A percentile compares a stretch with the other conserved stretches of the same genome.
These are phyloP conservation scores for Zaprionus obscuricornis DNA, from an alignment of 2,888 invertebrate genomes.

Conservation along the genomic window DNA sequence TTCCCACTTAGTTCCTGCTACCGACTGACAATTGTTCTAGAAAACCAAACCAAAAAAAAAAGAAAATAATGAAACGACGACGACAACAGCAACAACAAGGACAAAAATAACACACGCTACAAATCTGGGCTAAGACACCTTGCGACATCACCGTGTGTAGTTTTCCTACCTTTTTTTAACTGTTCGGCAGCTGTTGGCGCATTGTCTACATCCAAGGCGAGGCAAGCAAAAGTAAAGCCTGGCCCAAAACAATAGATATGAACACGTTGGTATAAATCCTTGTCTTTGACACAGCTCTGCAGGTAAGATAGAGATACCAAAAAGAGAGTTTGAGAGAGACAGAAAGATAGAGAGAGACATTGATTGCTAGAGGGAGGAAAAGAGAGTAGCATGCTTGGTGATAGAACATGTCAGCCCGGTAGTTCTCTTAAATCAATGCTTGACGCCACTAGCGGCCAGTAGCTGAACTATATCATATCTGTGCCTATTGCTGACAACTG, in stretches of 20 bases:
- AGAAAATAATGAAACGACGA: too few species aligned
- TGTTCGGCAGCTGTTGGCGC: constrained; percentile 50
- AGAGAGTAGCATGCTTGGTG: not conserved
- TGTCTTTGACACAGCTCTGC: constrained; percentile 18
- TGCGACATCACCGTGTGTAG: constrained; percentile 67
- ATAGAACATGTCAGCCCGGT: too few species aligned
- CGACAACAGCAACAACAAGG: too few species aligned
- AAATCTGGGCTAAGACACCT: constrained; percentile 76
- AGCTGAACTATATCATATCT: constrained; percentile 15
- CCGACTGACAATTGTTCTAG: constrained; percentile 39
- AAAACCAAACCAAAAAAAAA: constrained; percentile 9
- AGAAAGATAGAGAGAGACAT: constrained; percentile 3
- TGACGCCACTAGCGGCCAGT: constrained; percentile 38
- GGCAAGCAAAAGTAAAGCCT: constrained; percentile 42
- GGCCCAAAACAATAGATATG: constrained; percentile 35
- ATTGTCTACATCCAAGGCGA: constrained; percentile 57
- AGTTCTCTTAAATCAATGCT: constrained; percentile 25
- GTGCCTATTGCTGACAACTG: constrained; percentile 9
- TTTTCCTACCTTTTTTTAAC: constrained; percentile 52
- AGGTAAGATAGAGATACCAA: constrained; percentile 36
- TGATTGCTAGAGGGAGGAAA: not conserved
- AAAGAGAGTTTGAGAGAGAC: constrained; percentile 16
- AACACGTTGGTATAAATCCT: constrained; percentile 19
- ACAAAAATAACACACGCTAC: constrained; percentile 73
- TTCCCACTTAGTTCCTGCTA: constrained; percentile 20